Evolutionary conservation across 2,113 vertebrate genomes (phyloP).

Genomic region (Lipotes vexillifer): DNA sequence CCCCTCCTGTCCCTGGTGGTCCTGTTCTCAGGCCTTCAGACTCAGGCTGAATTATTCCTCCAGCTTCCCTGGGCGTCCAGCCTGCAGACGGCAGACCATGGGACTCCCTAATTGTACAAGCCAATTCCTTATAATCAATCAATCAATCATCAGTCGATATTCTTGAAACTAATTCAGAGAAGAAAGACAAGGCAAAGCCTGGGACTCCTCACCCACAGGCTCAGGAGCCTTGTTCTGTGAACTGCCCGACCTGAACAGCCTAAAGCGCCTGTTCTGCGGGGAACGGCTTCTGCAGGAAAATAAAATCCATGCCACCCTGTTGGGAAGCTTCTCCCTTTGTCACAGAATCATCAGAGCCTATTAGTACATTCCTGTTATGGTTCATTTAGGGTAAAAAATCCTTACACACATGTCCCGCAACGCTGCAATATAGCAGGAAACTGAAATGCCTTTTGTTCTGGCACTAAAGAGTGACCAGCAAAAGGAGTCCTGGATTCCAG

Average conservation of each 20-base stretch:
- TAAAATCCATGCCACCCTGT: neutral
- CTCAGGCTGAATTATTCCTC: neutral
- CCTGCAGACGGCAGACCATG: rapidly evolving
- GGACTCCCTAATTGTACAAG: neutral
- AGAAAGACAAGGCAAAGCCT: neutral
- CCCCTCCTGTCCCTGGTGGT: neutral
- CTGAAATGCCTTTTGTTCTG: neutral
- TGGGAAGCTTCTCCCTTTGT: neutral
- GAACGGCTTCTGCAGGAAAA: neutral
- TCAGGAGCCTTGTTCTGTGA: neutral
- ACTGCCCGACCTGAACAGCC: neutral
- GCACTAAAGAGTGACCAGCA: neutral
- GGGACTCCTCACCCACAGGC: neutral
- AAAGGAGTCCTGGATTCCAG: neutral
- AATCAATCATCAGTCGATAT: neutral
- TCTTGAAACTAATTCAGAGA: neutral
- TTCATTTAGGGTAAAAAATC: neutral
- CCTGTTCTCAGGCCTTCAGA: neutral
- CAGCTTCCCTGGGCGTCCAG: neutral
- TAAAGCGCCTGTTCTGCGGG: rapidly evolving
- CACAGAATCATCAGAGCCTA: neutral
- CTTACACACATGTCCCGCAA: neutral
- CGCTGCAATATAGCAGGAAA: neutral
- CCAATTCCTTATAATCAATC: neutral
- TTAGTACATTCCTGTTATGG: neutral